Base-by-base conservation (phyloP, 2,888 invertebrate species). In the Mythimna albipuncta region DNA sequence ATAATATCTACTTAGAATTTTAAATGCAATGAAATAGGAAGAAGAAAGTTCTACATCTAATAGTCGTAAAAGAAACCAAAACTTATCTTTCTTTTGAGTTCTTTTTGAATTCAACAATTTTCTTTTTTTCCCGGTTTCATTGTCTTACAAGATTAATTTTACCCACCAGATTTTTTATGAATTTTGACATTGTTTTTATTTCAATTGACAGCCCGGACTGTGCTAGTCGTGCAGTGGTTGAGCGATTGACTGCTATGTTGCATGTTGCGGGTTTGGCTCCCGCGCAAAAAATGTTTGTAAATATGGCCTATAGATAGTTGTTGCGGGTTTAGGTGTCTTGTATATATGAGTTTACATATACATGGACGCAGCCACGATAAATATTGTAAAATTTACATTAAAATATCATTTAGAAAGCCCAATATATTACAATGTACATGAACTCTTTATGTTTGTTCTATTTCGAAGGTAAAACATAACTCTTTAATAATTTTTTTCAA, bases 1-100 rank as follows among this genome's bases (percentile, higher is more conserved):
- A 67, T 68, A 64, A 72, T 76, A 78, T 64, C 64, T 75, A 41
- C 61, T 44, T 9, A 77, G 67, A 77, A 76, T 73, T 79, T 83
- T 88, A 88, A 88, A 88, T 88, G 89, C 86, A 88, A 81, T 71
- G 55, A 79, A 84, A 77, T 85, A 87, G 87, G 89, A 88, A 87
- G 77, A 84, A 70, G 66, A 78, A 72, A 74, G 69, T 75, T 72
- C 67, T 77, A 78, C 52, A 72, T 5, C 69, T 85, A 82, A 57
- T 57, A 66, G 63, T 58, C 6, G 41, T 4, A 44, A 26, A 26
- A 50, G 26, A 38, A 7, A 57, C 10, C n/a, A 70, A 69, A 44
- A 6, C 38, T 44, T 52, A 2, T 35, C 10, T 13, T 50, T 35
- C 41, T 63, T 64, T 54, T 0, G 52, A 50, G 11, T 19, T 52